Evolutionary conservation across 2,888 invertebrate genomes (phyloP).

Genomic region (Tenthredo mesomela): DNA sequence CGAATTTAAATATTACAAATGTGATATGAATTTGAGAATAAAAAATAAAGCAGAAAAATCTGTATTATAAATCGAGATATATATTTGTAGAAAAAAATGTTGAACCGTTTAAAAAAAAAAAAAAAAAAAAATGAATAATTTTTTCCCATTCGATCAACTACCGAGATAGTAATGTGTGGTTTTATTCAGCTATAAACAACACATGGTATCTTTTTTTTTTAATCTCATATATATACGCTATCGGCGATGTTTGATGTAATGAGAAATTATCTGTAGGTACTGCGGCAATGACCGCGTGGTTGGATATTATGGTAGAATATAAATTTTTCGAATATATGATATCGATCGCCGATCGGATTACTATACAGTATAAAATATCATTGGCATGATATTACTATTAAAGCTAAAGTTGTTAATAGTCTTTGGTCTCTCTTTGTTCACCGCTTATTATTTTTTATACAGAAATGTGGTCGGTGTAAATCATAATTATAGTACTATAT

Average conservation of each 20-base stretch:
- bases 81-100: no score
- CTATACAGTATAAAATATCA: neutral
- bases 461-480: neutral
- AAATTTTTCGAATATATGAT: neutral
- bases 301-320: neutral
- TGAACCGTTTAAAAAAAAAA: neutral
- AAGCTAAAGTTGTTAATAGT: neutral
- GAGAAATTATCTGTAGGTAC: neutral
- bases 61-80: no score
- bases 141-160: neutral
- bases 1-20: no score
- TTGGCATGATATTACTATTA: neutral
- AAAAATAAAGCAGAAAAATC: no score
- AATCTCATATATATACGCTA: slow-evolving; percentile 8
- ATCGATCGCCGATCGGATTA: neutral
- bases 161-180: neutral
- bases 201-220: neutral
- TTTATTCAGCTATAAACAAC: neutral
- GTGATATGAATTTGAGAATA: no score
- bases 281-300: neutral
- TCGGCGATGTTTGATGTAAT: neutral
- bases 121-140: neutral
- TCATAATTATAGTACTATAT: slow-evolving; percentile 1
- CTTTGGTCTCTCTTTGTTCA: neutral
- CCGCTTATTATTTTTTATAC: neutral